Evolutionary conservation across 2,888 invertebrate genomes (phyloP).

Genomic region (Stenichneumon culpator): DNA sequence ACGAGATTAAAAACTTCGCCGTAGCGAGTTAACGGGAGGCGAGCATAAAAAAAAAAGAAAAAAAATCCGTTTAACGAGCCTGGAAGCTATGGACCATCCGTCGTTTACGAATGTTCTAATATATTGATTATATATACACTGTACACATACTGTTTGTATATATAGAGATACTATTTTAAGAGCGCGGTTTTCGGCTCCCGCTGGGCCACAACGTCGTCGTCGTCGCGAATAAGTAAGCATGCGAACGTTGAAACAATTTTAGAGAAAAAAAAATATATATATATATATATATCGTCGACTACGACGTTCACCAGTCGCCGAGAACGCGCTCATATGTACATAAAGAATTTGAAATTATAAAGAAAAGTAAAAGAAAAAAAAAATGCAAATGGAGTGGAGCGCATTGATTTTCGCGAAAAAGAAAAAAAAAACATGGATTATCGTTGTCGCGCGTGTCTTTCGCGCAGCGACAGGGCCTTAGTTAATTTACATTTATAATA

Average conservation of each 20-base stretch:
- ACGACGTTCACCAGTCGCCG: constrained; percentile 19
- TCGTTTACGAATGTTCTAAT: constrained; percentile 70
- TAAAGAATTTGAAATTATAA: constrained; percentile 60
- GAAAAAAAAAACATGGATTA: constrained; percentile 58
- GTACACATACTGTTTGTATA: constrained; percentile 78
- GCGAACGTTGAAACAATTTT: constrained; percentile 9
- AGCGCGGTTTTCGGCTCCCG: constrained; percentile 68
- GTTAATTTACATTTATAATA: constrained; percentile 68
- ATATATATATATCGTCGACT: constrained; percentile 16
- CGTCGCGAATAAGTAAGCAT: not conserved
- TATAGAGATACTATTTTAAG: constrained; percentile 77
- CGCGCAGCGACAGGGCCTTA: constrained; percentile 68
- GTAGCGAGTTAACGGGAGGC: constrained; percentile 56
- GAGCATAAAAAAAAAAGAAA: constrained; percentile 24
- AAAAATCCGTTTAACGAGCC: constrained; percentile 45
- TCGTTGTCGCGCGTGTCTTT: constrained; percentile 62
- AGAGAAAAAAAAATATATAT: not conserved
- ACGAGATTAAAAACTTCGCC: constrained; percentile 46
- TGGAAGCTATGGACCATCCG: constrained; percentile 66
- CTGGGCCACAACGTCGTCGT: constrained; percentile 62
- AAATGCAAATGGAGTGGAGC: constrained; percentile 29
- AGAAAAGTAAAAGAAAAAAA: constrained; percentile 38
- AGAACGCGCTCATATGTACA: constrained; percentile 62
- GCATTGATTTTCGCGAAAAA: constrained; percentile 35
- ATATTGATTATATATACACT: constrained; percentile 67